Evolutionary conservation across 1,140 invertebrate genomes (phyloP).

Genomic region (Mizuhopecten yessoensis): DNA sequence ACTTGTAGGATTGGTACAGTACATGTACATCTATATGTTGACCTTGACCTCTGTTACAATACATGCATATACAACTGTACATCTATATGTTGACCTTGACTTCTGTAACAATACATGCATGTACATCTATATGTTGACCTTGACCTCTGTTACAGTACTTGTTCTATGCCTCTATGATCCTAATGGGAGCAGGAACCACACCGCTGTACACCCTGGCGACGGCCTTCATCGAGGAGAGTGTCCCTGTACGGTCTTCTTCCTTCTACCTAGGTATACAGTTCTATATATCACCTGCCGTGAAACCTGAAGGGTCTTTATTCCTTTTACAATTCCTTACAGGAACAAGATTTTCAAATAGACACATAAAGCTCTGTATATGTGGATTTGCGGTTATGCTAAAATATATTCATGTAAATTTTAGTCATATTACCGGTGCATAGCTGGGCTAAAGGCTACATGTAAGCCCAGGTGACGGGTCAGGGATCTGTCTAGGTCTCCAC

Average conservation of each 20-base stretch:
- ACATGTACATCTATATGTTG: background rate
- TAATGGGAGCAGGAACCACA: background rate
- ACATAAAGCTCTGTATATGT: no score
- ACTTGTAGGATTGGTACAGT: no score
- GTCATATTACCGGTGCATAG: no score
- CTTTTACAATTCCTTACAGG: no score
- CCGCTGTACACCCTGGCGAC: background rate
- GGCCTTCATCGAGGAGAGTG: slow-evolving; percentile 23
- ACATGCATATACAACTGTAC: background rate
- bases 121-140: background rate
- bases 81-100: background rate
- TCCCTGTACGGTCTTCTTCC: background rate
- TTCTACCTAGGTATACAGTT: background rate
- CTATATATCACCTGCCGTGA: no score
- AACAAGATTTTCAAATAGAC: no score
- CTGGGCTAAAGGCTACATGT: no score
- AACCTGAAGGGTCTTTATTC: no score
- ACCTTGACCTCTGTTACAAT: background rate
- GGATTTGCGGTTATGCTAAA: no score
- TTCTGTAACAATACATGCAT: background rate
- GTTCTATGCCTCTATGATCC: slow-evolving; percentile 12
- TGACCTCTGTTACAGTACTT: slow-evolving; percentile 10
- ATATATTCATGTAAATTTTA: no score
- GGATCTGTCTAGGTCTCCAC: no score
- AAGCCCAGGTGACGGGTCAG: no score